Conservation (phyloP, 2,888 invertebrate genomes). For the Venusia cambrica region DNA sequence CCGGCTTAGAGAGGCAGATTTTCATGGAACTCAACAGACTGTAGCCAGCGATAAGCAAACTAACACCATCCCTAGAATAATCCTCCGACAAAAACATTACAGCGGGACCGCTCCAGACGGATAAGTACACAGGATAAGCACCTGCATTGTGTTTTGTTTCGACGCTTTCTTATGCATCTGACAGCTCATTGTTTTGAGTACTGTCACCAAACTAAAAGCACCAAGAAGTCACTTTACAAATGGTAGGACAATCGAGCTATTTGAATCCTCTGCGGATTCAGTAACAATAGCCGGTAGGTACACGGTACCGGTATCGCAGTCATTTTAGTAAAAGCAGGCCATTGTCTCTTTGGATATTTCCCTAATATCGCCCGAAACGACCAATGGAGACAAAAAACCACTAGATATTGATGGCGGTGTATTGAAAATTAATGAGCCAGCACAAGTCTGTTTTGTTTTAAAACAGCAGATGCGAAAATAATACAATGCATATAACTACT, state of each 20-base stretch:
- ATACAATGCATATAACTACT: constrained; percentile 1
- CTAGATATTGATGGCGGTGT: constrained; percentile 46
- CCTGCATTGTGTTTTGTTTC: constrained; percentile 46
- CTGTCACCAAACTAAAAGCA: constrained; percentile 5
- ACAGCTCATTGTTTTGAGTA: constrained; percentile 22
- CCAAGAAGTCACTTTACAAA: constrained; percentile 7
- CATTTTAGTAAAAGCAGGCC: constrained; percentile 64
- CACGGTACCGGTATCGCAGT: constrained; percentile 37
- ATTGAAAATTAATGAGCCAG: constrained; percentile 40
- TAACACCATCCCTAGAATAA: constrained; percentile 51
- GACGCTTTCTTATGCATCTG: constrained; percentile 35
- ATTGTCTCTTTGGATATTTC: constrained; percentile 60
- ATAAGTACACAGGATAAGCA: too few relatives aligned
- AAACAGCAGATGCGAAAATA: constrained; percentile 24
- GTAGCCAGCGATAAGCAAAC: constrained; percentile 47
- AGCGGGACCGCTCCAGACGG: constrained; percentile 41
- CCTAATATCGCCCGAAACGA: constrained; percentile 48
- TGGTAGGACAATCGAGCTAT: constrained; percentile 19
- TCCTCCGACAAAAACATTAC: constrained; percentile 58
- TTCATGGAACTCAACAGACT: constrained; percentile 31
- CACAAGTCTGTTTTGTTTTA: constrained; percentile 31
- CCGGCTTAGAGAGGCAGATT: too few relatives aligned
- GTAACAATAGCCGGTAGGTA: constrained; percentile 26
- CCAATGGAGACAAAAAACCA: constrained; percentile 55
- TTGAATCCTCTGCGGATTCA: constrained; percentile 21